Percentiles rank a stretch among this genome's conserved stretches.
phyloP scores from a whole-genome alignment of 2,797 vertebrate species.

The Orientallactaga sibirica region DNA sequence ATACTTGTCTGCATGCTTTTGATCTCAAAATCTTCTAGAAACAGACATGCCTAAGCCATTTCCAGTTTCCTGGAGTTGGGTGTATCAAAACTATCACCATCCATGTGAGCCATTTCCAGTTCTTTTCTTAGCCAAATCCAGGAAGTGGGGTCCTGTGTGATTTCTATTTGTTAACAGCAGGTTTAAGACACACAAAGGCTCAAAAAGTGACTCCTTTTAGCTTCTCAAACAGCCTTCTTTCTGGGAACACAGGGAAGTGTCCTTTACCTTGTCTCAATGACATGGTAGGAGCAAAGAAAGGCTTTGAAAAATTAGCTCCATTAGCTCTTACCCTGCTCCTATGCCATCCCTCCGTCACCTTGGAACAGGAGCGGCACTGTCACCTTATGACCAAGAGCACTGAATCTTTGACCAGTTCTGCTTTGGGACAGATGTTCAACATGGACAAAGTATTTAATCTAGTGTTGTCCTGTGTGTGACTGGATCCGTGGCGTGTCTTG shows the following conservation, averaged over 20 bases:
- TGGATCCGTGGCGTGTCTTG: background rate
- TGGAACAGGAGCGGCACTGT: background rate
- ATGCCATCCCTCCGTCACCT: rapidly evolving
- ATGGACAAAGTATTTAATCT: background rate
- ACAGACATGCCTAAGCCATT: constrained; percentile 63
- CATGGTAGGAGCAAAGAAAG: background rate
- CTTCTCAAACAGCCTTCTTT: background rate
- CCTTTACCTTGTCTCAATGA: background rate
- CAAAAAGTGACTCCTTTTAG: constrained; percentile 59
- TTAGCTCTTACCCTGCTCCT: background rate
- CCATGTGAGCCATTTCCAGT: constrained; percentile 42
- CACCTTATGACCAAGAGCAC: background rate
- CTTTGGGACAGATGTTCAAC: background rate
- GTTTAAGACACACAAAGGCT: constrained; percentile 39
- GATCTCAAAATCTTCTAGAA: constrained; percentile 78
- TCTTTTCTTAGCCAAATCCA: constrained; percentile 69
- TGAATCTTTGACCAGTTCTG: background rate
- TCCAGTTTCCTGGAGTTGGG: constrained; percentile 74
- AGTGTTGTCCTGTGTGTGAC: background rate
- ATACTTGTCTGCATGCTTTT: constrained; percentile 79
- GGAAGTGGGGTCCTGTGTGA: constrained; percentile 47
- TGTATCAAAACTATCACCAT: constrained; percentile 26
- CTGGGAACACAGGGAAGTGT: background rate
- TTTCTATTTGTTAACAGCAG: constrained; percentile 55
- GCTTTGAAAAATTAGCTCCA: background rate